Base-by-base conservation (phyloP, 1,140 invertebrate species). In the Orius insidiosus region DNA sequence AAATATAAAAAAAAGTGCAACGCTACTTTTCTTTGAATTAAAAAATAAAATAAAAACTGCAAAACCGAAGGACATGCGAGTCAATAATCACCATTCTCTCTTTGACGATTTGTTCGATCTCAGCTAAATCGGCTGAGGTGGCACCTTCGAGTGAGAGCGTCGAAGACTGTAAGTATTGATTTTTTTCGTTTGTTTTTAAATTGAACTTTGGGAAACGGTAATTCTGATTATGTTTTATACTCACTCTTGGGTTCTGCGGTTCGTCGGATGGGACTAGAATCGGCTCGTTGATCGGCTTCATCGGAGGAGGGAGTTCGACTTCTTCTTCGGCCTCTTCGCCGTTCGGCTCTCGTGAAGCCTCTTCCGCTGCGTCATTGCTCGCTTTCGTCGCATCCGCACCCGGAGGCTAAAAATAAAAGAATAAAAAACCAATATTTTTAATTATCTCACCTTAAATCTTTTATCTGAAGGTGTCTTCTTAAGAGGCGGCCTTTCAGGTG, bases 31-130 rank as follows among this genome's bases (percentile, higher is more conserved):
- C 7, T 24, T 24, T 7, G 3, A 7, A 24, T 24, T 24, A 24
- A 4, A 24, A 24, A 24, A n/a, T n/a, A n/a, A n/a, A n/a, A n/a
- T n/a, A n/a, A n/a, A 24, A 3, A 24, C 24, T 24, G 24, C 24
- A 24, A 24, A 45, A 41, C 10, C 15, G 15, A 46, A 42, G n/a
- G n/a, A 9, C 9, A n/a, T 11, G 9, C 32, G 8, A 10, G 4
- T 6, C 18, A 46, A 48, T 10, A 49, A 24, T 56, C 73, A 87
- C 83, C 78, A 86, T 86, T 75, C 80, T 75, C 62, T 86, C 80
- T 68, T 85, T 85, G 62, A 93, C 86, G 62, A 93, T 89, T 68
- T 90, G 85, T 66, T 93, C 87, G 55, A 95, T 88, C 69, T 94
- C 88, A 47, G 82, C 83, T 56, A 89, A 74, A 66, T 88, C 78